Percentiles rank a stretch among this genome's conserved stretches.
Conservation (phyloP, 2,113 vertebrate genomes). For the Marmota monax region DNA sequence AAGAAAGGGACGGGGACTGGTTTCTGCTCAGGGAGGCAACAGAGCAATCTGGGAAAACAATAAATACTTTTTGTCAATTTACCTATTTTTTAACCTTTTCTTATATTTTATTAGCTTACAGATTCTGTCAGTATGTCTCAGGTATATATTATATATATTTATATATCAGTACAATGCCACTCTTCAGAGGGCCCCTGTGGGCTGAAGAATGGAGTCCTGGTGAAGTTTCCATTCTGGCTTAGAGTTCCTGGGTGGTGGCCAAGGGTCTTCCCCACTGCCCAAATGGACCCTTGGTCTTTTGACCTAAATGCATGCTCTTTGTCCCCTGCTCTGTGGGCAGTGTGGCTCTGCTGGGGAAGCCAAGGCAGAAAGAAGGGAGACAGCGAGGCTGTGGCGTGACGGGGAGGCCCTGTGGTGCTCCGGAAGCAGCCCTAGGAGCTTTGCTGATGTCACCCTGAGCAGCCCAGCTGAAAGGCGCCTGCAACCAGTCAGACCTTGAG, state of each 20-base stretch:
- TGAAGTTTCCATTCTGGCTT: constrained; percentile 4
- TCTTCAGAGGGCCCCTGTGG: constrained; percentile 22
- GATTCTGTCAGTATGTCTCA: constrained; percentile 90
- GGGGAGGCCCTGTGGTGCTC: neutral
- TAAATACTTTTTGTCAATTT: constrained; percentile 96
- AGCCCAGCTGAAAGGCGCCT: neutral
- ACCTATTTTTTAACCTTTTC: constrained; percentile 86
- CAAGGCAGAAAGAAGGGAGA: constrained; percentile 28
- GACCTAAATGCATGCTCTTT: constrained; percentile 15
- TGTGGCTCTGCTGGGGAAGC: constrained; percentile 5
- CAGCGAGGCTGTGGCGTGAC: constrained; percentile 59
- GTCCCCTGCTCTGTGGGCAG: neutral
- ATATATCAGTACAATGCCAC: constrained; percentile 89
- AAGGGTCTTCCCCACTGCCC: neutral
- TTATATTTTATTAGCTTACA: constrained; percentile 94
- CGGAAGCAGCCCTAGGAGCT: neutral
- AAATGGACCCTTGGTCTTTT: neutral
- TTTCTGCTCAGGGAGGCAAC: constrained; percentile 84
- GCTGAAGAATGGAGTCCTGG: constrained; percentile 26
- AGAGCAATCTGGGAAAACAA: constrained; percentile 92
- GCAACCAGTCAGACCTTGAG: neutral
- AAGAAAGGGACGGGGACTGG: constrained; percentile 79
- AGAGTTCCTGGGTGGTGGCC: neutral
- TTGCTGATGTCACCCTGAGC: neutral
- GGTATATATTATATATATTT: constrained; percentile 88